Base-by-base conservation (phyloP, 1,140 invertebrate genomes). In the Heliconius hewitsoni region DNA sequence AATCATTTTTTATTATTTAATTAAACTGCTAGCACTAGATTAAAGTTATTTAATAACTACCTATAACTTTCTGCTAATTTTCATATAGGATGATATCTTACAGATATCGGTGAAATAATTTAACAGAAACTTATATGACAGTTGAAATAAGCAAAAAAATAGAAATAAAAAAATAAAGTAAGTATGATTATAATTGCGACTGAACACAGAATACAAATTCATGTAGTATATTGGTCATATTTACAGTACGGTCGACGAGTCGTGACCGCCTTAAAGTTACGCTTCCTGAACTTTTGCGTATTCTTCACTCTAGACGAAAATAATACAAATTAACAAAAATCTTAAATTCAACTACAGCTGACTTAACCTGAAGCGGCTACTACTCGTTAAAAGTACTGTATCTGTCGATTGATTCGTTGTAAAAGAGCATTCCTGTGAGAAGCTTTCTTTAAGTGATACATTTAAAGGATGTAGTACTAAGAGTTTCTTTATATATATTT, bases 391-490 rank as follows among this genome's bases (percentile, higher is more conserved):
- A 8, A 8, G 50, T 52, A 19, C 50, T 52, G 50, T 52, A 52
- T 42, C 34, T 71, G 46, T 46, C 57, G 55, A 79, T 79, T 73
- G 55, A 77, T 71, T 60, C 57, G 73, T 34, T 66, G 74, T 78
- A 80, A 80, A 81, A 83, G 71, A 86, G 89, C 90, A 92, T 92
- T 92, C 90, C 90, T 90, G 87, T 87, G 79, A 81, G 87, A 88
- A 89, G 87, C 86, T 86, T 85, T 86, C 86, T 66, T 30, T 66
- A 30, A 66, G 60, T 30, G 27, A 30, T 66, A 66, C 27, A 16
- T 30, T 66, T 27, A 66, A 16, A 0, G 60, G 27, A 66, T 66
- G 27, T 60, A 30, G 23, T 66, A 9, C 60, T 66, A 16, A 27
- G 13, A 66, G 60, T 66, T 52, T 57, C n/a, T 8, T 57, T n/a